phyloP scores from a whole-genome alignment of 1,140 invertebrate genomes.

The Gonioctena quinquepunctata region DNA sequence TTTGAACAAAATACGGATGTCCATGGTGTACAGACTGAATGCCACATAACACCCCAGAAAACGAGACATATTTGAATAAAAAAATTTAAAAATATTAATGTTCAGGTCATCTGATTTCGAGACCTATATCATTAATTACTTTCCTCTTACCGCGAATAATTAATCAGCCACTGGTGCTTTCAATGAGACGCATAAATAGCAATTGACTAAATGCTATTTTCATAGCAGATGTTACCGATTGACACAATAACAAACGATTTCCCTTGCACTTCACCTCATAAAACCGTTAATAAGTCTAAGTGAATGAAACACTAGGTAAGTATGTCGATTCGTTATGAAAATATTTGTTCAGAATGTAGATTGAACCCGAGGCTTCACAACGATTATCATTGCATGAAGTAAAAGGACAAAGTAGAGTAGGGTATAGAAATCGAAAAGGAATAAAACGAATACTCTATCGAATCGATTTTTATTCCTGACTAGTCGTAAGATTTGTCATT shows the following conservation, averaged over 20 bases:
- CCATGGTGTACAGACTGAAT: no score
- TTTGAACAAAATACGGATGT: no score
- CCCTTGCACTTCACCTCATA: not conserved
- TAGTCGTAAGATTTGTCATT: no score
- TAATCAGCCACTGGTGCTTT: not conserved
- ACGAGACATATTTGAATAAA: no score
- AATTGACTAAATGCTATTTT: not conserved
- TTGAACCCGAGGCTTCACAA: no score
- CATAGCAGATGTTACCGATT: conserved; percentile 6
- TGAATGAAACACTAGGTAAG: conserved; percentile 1
- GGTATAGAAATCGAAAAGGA: not conserved
- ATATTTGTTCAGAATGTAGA: not conserved
- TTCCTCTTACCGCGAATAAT: no score
- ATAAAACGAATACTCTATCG: not conserved
- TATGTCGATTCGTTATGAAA: not conserved
- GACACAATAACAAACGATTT: not conserved
- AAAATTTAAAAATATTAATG: no score
- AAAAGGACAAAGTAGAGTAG: not conserved
- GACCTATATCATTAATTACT: no score
- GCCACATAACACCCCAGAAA: no score
- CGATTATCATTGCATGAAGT: not conserved
- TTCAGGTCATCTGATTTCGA: no score
- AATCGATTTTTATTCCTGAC: no score
- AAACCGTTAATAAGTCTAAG: not conserved
- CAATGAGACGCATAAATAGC: not conserved